phyloP scores from a whole-genome alignment of 2,113 vertebrate genomes.

The Patagioenas fasciata region DNA sequence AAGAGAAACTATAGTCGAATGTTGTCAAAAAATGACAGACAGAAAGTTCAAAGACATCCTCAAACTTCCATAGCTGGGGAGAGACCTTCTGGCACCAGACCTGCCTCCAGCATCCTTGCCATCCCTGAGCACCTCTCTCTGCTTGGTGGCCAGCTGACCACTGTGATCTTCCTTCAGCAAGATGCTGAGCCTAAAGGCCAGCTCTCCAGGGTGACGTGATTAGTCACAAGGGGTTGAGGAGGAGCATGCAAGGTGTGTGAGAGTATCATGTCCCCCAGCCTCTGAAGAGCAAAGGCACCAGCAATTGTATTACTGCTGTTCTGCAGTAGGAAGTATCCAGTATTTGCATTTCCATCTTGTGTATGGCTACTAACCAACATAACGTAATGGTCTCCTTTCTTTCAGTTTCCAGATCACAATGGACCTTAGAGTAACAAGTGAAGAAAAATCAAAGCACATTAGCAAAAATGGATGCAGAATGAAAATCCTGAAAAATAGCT shows the following conservation, averaged over 20 bases:
- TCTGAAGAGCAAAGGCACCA: not conserved
- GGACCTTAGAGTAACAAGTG: not conserved
- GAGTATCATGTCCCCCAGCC: not conserved
- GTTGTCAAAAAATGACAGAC: not conserved
- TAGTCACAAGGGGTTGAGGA: not conserved
- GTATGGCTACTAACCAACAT: not conserved
- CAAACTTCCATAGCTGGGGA: fast-evolving
- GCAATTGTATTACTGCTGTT: not conserved
- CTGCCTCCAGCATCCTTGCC: fast-evolving
- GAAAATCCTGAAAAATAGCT: not conserved
- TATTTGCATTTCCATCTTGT: not conserved
- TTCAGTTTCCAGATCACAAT: not conserved
- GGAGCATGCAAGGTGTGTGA: not conserved
- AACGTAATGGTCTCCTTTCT: not conserved
- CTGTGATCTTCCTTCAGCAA: not conserved
- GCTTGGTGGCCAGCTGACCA: not conserved
- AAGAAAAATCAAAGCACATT: not conserved
- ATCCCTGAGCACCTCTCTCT: not conserved
- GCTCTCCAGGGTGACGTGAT: not conserved
- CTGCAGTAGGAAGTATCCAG: not conserved
- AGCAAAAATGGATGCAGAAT: not conserved
- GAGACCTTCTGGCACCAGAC: not conserved
- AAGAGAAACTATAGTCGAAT: not conserved
- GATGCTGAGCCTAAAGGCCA: not conserved
- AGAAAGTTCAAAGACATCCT: not conserved